Evolutionary conservation across 64 coral and sea anemone species (phyloP), one percentile per base, ranked within the genome.

Genomic region (Porites australiensis): DNA sequence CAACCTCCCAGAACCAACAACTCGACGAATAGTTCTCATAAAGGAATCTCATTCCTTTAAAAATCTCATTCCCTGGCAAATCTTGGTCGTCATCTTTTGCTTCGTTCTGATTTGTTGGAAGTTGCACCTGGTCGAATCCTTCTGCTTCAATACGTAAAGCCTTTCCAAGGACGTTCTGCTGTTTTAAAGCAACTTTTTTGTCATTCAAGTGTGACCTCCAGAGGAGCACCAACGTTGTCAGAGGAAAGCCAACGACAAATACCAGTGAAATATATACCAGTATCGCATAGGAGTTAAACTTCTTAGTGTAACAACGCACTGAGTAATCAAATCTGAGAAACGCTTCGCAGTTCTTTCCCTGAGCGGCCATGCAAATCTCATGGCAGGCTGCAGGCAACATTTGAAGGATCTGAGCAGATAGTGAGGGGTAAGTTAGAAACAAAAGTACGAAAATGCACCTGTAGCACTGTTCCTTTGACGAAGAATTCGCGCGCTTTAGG

Each of bases 291-390:
- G 19, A 82, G 57, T 94, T 67, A 68, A 89, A 94, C 23, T 18
- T 47, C 13, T 14, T 51, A 19, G 58, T 79, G 55, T 82, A 81
- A 13, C 92, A 94, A 37, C 70, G 50, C 54, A 89, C 19, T 5
- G 92, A 88, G 77, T 94, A 94, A n/a, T 94, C 92, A 0, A 86
- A 88, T 43, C 55, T 77, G 10, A 89, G 44, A 27, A 82, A 94
- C 21, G 60, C 71, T 0, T 73, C 2, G 53, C 92, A 94, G 54
- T 22, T 66, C 8, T 51, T 6, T n/a, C 77, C 19, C 13, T 92
- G 55, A 16, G 72, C 22, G 27, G 87, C 22, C 2, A 68, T 50
- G 72, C 89, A 91, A 27, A 91, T 65, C 58, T 55, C 75, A 64
- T 91, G 79, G 13, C 89, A 91, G n/a, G 90, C 72, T 43, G 55